Evolutionary conservation across 2,888 invertebrate genomes (phyloP).

Genomic region (Pyrrhosoma nymphula): DNA sequence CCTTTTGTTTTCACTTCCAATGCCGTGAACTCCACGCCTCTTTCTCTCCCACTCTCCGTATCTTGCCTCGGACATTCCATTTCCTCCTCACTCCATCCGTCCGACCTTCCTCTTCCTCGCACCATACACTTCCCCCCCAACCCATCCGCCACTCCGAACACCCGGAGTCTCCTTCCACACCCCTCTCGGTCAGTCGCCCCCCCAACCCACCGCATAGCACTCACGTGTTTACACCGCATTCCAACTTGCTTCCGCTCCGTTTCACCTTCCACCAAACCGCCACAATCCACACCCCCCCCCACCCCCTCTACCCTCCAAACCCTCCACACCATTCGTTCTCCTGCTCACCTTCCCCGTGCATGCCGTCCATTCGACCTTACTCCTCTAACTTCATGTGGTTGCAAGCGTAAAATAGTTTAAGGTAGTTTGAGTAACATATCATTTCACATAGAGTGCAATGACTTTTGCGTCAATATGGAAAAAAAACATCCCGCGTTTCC

Average conservation of each 20-base stretch:
- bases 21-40: not conserved
- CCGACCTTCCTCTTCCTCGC: not conserved
- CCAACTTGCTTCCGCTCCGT: constrained; percentile 11
- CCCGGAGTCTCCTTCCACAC: not conserved
- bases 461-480: too few relatives aligned
- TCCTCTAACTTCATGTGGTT: not conserved
- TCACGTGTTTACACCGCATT: constrained; percentile 31
- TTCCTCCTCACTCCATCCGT: not conserved
- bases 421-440: too few relatives aligned
- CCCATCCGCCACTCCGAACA: not conserved
- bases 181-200: not conserved
- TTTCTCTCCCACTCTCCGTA: not conserved
- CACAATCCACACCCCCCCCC: not conserved
- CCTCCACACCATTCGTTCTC: too few relatives aligned
- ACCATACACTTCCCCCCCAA: not conserved
- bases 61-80: constrained; percentile 12
- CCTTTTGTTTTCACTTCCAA: constrained; percentile 2
- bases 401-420: too few relatives aligned
- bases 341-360: not conserved
- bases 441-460: too few relatives aligned
- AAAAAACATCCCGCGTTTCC: too few relatives aligned
- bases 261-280: not conserved
- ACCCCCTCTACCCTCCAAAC: not conserved
- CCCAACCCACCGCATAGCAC: not conserved
- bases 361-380: too few relatives aligned